phyloP scores from a whole-genome alignment of 2,113 vertebrate species.

The Sinocyclocheilus grahami region DNA sequence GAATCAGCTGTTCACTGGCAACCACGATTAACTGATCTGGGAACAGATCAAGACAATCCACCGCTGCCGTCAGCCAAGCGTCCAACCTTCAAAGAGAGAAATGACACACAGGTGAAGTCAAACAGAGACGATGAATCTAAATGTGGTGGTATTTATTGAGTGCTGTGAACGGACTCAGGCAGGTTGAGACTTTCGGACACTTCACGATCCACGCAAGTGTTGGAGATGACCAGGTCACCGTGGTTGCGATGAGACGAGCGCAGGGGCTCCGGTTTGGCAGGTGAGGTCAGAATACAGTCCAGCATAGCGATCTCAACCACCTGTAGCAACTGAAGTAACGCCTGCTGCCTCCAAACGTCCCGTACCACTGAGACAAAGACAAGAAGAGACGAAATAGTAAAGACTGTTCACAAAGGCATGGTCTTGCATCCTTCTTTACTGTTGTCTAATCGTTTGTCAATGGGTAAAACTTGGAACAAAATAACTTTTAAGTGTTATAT shows the following conservation, averaged over 20 bases:
- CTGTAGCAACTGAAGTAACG: slow-evolving; percentile 82
- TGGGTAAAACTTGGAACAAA: not conserved
- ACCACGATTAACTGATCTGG: slow-evolving; percentile 82
- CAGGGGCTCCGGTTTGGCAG: slow-evolving; percentile 68
- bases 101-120: not conserved
- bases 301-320: slow-evolving; percentile 81
- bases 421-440: not conserved
- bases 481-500: not conserved
- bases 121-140: not conserved
- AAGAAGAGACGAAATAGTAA: not conserved
- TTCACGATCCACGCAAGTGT: slow-evolving; percentile 84
- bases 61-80: slow-evolving; percentile 79
- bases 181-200: slow-evolving; percentile 74
- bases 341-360: slow-evolving; percentile 85
- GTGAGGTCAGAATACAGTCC: slow-evolving; percentile 80
- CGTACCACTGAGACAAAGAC: slow-evolving; percentile 72
- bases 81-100: slow-evolving; percentile 71
- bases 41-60: slow-evolving; percentile 86
- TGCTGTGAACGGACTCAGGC: slow-evolving; percentile 43
- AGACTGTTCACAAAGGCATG: not conserved
- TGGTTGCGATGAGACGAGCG: slow-evolving; percentile 64
- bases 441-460: not conserved
- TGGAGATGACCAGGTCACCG: slow-evolving; percentile 83
- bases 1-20: slow-evolving; percentile 78
- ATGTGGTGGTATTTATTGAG: not conserved